Percentiles rank a stretch among this genome's conserved stretches.
Evolutionary conservation across 1,140 invertebrate genomes (phyloP).

Genomic region (roundworm (Caenorhabditis elegans)): WBcel235 BX284606.5:3017501-3018000

Average conservation of each 20-base stretch:
- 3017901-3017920: no score
- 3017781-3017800: not conserved
- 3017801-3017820: not conserved
- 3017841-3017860: slow-evolving; percentile 6
- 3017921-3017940: no score
- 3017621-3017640: not conserved
- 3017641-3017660: not conserved
- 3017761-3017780: not conserved
- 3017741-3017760: not conserved
- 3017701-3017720: not conserved
- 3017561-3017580: not conserved
- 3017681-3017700: not conserved
- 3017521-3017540: slow-evolving; percentile 9
- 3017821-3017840: not conserved
- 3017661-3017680: not conserved
- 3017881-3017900: no score
- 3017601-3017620: not conserved
- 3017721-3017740: no score
- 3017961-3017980: no score
- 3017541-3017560: slow-evolving; percentile 28
- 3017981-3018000: no score
- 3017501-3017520: not conserved
- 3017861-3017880: no score
- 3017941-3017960: no score
- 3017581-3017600: slow-evolving; percentile 13